These are phyloP conservation scores for Tenthredo amoena DNA, from an alignment of 2,888 invertebrate species.

Conservation along the genomic window DNA sequence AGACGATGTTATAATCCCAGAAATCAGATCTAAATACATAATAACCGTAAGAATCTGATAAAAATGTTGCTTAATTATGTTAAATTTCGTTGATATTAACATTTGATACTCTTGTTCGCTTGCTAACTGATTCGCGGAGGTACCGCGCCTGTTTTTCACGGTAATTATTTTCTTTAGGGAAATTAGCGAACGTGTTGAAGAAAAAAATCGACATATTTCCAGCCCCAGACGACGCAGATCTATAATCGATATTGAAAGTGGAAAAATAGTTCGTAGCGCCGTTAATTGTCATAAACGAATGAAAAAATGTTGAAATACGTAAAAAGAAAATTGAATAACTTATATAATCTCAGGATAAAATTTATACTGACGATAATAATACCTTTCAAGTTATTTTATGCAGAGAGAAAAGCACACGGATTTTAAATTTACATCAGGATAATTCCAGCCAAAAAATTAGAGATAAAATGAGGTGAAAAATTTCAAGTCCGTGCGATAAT, in stretches of 20 bases:
- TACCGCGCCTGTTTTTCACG: not conserved
- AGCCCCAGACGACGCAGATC: not conserved
- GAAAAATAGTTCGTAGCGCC: not conserved
- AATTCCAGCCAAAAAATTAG: not conserved
- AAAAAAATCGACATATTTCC: not conserved
- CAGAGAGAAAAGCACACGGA: not conserved
- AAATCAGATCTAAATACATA: not conserved
- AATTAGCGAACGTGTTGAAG: not conserved
- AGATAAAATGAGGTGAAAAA: not conserved
- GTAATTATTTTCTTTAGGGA: not conserved
- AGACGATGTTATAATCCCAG: not conserved
- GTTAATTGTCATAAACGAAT: not conserved
- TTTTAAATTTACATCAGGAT: not conserved
- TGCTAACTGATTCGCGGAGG: not conserved
- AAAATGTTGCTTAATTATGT: not conserved
- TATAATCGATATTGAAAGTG: not conserved
- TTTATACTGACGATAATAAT: not conserved
- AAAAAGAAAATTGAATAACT: not conserved
- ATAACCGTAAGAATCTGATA: not conserved
- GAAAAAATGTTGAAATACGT: not conserved
- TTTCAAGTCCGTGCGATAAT: conserved; percentile 16
- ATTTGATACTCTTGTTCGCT: not conserved
- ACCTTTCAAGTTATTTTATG: not conserved
- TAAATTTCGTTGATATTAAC: not conserved
- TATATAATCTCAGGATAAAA: not conserved